These are phyloP conservation scores for Siderastrea radians DNA, from an alignment of 92 coral and sea anemone genomes.

Conservation along the genomic window DNA sequence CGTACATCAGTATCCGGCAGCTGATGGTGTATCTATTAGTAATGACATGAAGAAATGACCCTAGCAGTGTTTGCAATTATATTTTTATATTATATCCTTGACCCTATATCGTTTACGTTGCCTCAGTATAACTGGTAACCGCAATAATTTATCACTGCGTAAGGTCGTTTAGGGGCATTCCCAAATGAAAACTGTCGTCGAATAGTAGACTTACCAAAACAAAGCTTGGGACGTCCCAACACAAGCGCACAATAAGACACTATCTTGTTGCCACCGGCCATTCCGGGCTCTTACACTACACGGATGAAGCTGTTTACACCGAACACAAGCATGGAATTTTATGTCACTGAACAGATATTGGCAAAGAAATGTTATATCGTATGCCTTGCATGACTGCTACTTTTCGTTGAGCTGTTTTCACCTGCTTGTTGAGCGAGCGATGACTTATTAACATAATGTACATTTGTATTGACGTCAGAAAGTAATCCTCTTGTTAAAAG, in stretches of 20 bases:
- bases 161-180: background rate
- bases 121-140: background rate
- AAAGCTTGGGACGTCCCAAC: conserved; percentile 68
- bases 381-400: background rate
- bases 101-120: background rate
- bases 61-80: too few relatives aligned
- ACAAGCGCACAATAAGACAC: conserved; percentile 64
- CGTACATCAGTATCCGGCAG: background rate
- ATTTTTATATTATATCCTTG: too few relatives aligned
- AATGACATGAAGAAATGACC: too few relatives aligned
- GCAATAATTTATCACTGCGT: background rate
- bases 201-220: conserved; percentile 72
- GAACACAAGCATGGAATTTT: background rate
- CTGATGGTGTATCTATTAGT: too few relatives aligned
- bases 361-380: background rate
- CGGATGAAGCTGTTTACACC: too few relatives aligned
- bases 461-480: background rate
- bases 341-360: background rate
- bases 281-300: background rate
- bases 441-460: background rate
- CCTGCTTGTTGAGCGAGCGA: conserved; percentile 7
- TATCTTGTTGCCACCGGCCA: conserved; percentile 2
- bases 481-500: background rate
- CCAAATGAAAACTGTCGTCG: background rate
- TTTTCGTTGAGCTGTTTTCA: background rate